These are phyloP conservation scores for Myotis lucifugus DNA, from an alignment of 2,113 vertebrate genomes.

Conservation along the genomic window DNA sequence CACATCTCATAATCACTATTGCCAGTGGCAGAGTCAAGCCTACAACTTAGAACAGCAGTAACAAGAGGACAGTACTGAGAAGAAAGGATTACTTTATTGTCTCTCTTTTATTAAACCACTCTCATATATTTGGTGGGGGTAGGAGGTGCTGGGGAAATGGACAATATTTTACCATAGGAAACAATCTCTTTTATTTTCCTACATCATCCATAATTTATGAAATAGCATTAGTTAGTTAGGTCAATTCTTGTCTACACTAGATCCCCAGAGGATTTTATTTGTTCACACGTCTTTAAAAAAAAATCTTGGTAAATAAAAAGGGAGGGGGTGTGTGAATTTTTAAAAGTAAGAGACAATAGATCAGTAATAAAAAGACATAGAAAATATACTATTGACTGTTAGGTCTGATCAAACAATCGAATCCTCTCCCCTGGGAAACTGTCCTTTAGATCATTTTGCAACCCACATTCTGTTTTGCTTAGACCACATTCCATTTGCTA, in stretches of 20 bases:
- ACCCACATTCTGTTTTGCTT: no score
- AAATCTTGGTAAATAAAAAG: not conserved
- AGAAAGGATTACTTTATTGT: constrained; percentile 3
- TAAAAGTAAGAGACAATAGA: not conserved
- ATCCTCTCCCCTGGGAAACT: no score
- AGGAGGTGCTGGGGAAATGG: not conserved
- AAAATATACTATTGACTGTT: not conserved
- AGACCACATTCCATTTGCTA: no score
- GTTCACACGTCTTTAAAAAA: not conserved
- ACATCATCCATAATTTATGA: not conserved
- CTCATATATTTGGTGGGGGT: not conserved
- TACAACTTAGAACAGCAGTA: constrained; percentile 32
- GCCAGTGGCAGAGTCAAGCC: not conserved
- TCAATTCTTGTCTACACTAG: not conserved
- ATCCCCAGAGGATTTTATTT: not conserved
- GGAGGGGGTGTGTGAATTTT: not conserved
- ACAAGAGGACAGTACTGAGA: constrained; percentile 19
- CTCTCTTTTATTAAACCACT: not conserved
- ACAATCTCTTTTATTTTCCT: constrained; percentile 37
- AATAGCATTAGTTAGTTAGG: not conserved
- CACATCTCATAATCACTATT: constrained; percentile 24
- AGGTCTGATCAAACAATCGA: no score
- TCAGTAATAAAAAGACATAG: not conserved
- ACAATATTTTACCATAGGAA: not conserved
- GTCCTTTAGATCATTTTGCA: no score